phyloP scores from a whole-genome alignment of 2,113 vertebrate genomes.

The Riparia riparia region DNA sequence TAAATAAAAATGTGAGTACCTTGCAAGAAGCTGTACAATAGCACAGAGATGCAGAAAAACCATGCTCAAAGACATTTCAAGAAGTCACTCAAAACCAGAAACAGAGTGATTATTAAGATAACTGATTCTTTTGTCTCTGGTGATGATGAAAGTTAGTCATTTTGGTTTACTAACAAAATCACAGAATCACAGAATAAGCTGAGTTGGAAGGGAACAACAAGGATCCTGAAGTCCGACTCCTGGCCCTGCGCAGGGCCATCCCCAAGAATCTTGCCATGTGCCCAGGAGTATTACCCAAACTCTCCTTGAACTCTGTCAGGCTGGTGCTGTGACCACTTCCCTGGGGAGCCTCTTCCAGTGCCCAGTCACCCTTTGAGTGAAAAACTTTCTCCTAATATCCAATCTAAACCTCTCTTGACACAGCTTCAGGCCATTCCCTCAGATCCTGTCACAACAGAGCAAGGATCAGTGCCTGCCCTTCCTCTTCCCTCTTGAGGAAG shows the following conservation, averaged over 20 bases:
- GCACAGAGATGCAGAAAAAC: neutral
- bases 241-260: neutral
- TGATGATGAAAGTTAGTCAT: neutral
- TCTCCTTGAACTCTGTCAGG: neutral
- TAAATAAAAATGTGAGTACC: rapidly evolving
- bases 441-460: neutral
- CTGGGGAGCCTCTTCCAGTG: neutral
- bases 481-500: neutral
- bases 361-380: neutral
- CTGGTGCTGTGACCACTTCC: neutral
- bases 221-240: neutral
- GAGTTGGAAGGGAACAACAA: neutral
- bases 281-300: neutral
- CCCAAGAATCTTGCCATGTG: neutral
- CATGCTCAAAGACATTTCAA: neutral
- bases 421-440: neutral
- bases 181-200: neutral
- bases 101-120: neutral
- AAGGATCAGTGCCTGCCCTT: neutral
- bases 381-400: neutral
- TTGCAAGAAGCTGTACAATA: neutral
- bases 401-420: neutral
- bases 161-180: neutral
- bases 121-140: neutral
- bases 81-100: neutral